phyloP scores from a whole-genome alignment of 2,113 vertebrate species.

The Merops nubicus region DNA sequence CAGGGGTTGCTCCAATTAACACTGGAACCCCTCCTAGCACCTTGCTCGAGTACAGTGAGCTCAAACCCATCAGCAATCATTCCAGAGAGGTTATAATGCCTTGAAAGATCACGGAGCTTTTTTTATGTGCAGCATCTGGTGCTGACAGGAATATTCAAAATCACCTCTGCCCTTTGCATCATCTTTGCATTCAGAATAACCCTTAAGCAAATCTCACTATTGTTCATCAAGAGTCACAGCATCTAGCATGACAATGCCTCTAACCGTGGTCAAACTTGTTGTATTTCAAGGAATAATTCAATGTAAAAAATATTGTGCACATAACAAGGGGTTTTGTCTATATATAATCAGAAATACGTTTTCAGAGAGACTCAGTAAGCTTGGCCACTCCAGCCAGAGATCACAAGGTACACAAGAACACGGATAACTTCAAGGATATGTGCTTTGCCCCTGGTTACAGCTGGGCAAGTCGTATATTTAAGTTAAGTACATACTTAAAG shows the following conservation, averaged over 20 bases:
- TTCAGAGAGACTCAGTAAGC: background rate
- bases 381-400: background rate
- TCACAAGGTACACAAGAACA: background rate
- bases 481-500: background rate
- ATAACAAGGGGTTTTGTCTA: background rate
- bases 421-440: background rate
- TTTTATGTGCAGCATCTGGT: background rate
- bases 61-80: background rate
- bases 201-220: background rate
- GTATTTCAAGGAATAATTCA: background rate
- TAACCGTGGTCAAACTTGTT: background rate
- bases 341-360: background rate
- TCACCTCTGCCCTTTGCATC: background rate
- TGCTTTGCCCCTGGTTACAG: background rate
- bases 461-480: background rate
- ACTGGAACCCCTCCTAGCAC: background rate
- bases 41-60: background rate
- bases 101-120: background rate
- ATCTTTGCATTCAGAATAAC: background rate
- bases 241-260: background rate
- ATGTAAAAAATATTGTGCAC: background rate
- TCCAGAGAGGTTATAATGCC: background rate
- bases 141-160: background rate
- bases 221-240: background rate
- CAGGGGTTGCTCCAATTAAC: background rate